A percentile compares a stretch with the other conserved stretches of the same genome.
Conservation (phyloP, 2,888 invertebrate genomes). For the Noctua janthina region DNA sequence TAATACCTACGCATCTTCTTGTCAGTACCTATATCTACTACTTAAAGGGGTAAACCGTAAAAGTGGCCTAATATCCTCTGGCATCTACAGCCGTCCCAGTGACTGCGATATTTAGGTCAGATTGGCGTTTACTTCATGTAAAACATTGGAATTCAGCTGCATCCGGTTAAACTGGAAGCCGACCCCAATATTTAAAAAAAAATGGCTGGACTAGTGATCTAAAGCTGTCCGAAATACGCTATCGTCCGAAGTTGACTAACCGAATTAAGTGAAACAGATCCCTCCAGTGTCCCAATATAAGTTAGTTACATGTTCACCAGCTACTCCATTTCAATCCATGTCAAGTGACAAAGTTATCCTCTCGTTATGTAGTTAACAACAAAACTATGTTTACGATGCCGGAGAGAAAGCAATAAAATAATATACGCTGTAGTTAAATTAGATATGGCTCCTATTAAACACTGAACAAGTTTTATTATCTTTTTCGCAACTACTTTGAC, state of each 20-base stretch:
- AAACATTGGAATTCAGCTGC: neutral
- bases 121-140: neutral
- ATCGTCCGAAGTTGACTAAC: slow-evolving; percentile 19
- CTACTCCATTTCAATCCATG: slow-evolving; percentile 37
- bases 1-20: neutral
- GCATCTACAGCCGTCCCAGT: neutral
- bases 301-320: slow-evolving; percentile 14
- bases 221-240: neutral
- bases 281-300: slow-evolving; percentile 8
- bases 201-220: neutral
- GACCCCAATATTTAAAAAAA: neutral
- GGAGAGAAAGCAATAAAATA: slow-evolving; percentile 22
- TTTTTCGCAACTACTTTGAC: slow-evolving; percentile 25
- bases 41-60: neutral
- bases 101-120: neutral
- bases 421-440: slow-evolving; percentile 39
- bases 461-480: slow-evolving; percentile 15
- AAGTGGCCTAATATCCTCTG: neutral
- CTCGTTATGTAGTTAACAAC: slow-evolving; percentile 30
- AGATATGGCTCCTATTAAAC: slow-evolving; percentile 31
- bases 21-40: neutral
- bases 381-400: slow-evolving; percentile 31
- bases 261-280: slow-evolving; percentile 31
- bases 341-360: slow-evolving; percentile 22
- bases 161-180: neutral